Conservation (phyloP, 2,888 invertebrate genomes). For the Coelinius sp. region DNA sequence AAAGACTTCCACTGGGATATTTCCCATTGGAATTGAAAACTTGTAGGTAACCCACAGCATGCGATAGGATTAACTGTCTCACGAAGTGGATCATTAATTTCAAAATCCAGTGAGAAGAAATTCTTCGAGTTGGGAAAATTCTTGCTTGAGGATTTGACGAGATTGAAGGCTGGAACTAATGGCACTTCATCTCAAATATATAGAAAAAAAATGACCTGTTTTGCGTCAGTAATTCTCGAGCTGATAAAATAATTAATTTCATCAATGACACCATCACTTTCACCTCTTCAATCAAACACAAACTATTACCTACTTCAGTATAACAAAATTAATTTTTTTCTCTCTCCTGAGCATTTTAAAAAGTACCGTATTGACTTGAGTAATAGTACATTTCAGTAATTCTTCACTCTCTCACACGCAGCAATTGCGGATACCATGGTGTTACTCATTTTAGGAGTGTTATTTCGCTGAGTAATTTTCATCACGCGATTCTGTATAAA, state of each 20-base stretch:
- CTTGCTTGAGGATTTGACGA: too few relatives aligned
- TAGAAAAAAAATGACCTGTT: too few relatives aligned
- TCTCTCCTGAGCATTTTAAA: neutral
- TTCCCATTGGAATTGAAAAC: conserved; percentile 9
- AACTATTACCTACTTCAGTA: too few relatives aligned
- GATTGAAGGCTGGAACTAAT: too few relatives aligned
- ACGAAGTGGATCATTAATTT: conserved; percentile 15
- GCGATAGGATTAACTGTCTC: conserved; percentile 1
- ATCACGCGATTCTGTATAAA: conserved; percentile 33
- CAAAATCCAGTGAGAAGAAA: too few relatives aligned
- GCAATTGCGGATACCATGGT: conserved; percentile 8
- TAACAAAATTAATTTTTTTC: too few relatives aligned
- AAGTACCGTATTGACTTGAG: neutral
- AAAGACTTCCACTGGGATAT: conserved; percentile 9
- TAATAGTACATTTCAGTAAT: neutral
- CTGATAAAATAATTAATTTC: too few relatives aligned
- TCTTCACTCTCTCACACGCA: neutral
- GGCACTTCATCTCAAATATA: too few relatives aligned
- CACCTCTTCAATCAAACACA: too few relatives aligned
- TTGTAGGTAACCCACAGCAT: neutral
- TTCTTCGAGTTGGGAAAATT: too few relatives aligned
- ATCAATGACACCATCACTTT: too few relatives aligned
- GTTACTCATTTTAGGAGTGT: conserved; percentile 18
- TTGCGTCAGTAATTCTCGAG: too few relatives aligned
- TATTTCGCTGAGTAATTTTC: conserved; percentile 28